A percentile compares a stretch with the other conserved stretches of the same genome.
Conservation (phyloP, 2,797 vertebrate species). For the Parauchenoglanis punctatus region DNA sequence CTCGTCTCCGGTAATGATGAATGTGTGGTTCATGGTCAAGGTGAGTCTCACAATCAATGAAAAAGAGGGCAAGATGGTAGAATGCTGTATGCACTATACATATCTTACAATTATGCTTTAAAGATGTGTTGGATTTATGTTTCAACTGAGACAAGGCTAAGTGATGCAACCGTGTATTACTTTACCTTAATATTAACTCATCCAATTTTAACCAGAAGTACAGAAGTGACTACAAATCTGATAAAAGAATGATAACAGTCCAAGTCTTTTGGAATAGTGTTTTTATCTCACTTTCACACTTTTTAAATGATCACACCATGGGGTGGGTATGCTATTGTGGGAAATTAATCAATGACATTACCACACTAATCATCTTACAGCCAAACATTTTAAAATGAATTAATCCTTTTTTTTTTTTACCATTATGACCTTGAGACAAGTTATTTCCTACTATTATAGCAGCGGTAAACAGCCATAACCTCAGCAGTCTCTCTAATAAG, state of each 20-base stretch:
- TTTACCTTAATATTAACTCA: neutral
- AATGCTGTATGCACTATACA: neutral
- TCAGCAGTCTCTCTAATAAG: neutral
- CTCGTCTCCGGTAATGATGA: slow-evolving; percentile 11
- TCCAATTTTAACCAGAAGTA: neutral
- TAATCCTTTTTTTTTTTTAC: no score
- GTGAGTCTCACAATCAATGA: slow-evolving; percentile 37
- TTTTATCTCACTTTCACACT: neutral
- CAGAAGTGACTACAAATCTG: neutral
- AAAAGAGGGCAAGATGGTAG: neutral
- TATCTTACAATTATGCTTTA: neutral
- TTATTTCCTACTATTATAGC: neutral
- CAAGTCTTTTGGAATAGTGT: no score
- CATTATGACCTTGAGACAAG: neutral
- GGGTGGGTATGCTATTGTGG: neutral
- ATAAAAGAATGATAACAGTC: neutral
- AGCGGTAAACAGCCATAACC: neutral
- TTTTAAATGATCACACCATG: neutral
- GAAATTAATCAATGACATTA: neutral
- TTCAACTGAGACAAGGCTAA: neutral
- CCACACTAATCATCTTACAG: neutral
- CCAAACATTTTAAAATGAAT: neutral
- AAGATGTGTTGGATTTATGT: neutral
- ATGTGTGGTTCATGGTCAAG: slow-evolving; percentile 50
- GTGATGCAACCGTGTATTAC: neutral